These are phyloP conservation scores for Carollia perspicillata DNA, from an alignment of 2,113 vertebrate species.

Conservation along the genomic window DNA sequence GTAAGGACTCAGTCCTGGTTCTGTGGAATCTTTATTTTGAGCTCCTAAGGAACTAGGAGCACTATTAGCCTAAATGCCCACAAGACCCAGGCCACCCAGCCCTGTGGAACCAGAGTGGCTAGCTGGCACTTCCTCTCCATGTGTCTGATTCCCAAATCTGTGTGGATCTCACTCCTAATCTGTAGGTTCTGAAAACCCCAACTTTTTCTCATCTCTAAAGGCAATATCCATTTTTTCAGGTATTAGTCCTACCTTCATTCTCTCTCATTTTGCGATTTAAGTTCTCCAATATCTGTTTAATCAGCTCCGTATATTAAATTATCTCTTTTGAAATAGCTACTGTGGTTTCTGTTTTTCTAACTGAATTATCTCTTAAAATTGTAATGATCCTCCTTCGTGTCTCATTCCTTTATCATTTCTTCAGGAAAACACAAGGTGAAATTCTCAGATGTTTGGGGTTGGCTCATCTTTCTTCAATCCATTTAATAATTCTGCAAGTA, in stretches of 20 bases:
- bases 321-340: neutral
- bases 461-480: neutral
- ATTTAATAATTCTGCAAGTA: neutral
- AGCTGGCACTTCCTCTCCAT: rapidly evolving
- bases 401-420: neutral
- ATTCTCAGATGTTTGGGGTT: neutral
- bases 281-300: neutral
- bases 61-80: no score
- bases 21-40: neutral
- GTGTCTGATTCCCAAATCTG: neutral
- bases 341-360: neutral
- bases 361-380: neutral
- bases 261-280: neutral
- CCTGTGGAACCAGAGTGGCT: rapidly evolving
- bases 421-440: neutral
- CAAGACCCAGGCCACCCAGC: neutral
- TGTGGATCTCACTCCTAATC: neutral
- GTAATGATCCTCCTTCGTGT: rapidly evolving
- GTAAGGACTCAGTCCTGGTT: neutral
- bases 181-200: neutral
- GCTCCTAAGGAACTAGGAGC: neutral
- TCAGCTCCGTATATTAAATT: neutral
- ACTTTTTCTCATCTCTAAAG: neutral
- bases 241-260: neutral
- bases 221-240: neutral